Evolutionary conservation across 2,888 invertebrate species (phyloP).

Genomic region (Aelia acuminata): DNA sequence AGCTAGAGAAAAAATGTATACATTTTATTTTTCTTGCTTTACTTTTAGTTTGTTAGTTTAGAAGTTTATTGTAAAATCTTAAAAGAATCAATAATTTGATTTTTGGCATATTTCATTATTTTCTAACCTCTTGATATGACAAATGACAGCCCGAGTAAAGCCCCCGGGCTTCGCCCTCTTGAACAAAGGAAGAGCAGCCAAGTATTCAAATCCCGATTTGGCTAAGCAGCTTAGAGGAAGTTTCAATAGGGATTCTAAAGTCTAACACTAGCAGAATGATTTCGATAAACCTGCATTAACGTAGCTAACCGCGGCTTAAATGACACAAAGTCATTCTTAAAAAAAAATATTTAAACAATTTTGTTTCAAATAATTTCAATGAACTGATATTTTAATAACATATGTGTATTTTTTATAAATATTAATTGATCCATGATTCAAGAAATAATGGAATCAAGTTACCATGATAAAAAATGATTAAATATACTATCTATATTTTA

Average conservation of each 20-base stretch:
- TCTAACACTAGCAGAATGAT: constrained; percentile 38
- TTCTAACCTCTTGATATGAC: constrained; percentile 30
- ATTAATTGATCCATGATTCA: no score
- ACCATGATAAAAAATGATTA: no score
- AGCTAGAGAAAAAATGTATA: no score
- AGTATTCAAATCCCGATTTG: constrained; percentile 44
- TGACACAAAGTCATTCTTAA: not conserved
- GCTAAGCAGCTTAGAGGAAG: constrained; percentile 10
- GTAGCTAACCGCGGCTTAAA: not conserved
- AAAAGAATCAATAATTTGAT: no score
- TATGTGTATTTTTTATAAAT: no score
- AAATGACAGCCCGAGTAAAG: constrained; percentile 20
- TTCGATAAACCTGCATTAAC: constrained; percentile 38
- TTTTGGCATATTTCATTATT: constrained; percentile 20
- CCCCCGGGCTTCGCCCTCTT: not conserved
- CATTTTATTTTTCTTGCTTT: no score
- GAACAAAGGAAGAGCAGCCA: constrained; percentile 27
- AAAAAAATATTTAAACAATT: not conserved
- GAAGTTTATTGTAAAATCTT: no score
- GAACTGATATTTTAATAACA: no score
- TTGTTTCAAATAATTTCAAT: no score
- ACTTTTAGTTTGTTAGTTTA: no score
- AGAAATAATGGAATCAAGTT: no score
- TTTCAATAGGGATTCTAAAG: constrained; percentile 43
- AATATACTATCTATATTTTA: no score